Evolutionary conservation across 37 sponge, comb jelly and placozoan species (phyloP).

Genomic region (Beroe forskalii): DNA sequence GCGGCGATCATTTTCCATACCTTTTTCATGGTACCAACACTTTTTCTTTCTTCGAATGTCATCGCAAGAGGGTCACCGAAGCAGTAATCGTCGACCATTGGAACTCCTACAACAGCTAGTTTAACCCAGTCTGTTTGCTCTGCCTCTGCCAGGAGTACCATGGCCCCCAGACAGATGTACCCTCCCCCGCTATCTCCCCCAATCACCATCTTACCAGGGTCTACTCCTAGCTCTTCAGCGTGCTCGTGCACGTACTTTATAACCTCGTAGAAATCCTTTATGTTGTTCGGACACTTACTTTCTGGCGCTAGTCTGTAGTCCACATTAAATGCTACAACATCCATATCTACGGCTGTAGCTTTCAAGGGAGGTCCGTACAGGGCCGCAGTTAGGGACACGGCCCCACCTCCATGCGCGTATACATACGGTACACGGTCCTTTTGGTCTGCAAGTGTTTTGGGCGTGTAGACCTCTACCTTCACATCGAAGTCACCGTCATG

Average conservation of each 20-base stretch:
- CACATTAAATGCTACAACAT: neutral
- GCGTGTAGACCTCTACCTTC: neutral
- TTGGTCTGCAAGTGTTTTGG: neutral
- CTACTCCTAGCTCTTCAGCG: neutral
- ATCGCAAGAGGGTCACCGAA: conserved; percentile 1
- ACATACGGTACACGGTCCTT: neutral
- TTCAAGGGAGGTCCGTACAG: neutral
- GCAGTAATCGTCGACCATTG: conserved; percentile 12
- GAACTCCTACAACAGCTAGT: neutral
- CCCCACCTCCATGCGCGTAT: conserved; percentile 12
- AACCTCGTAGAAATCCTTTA: conserved; percentile 38
- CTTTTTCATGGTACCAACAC: neutral
- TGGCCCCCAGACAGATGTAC: conserved; percentile 6
- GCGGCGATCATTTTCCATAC: neutral
- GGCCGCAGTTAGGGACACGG: neutral
- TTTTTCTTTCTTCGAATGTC: neutral
- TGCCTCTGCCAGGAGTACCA: neutral
- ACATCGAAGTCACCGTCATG: conserved; percentile 13
- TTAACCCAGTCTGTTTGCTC: neutral
- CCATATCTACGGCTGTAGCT: neutral
- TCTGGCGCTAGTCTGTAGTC: conserved; percentile 4
- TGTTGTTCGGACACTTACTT: conserved; percentile 9
- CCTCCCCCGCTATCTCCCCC: conserved; percentile 29
- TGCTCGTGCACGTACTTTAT: neutral
- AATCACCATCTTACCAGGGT: neutral